Base-by-base conservation (phyloP, 2,888 invertebrate species). In the Xestia xanthographa region DNA sequence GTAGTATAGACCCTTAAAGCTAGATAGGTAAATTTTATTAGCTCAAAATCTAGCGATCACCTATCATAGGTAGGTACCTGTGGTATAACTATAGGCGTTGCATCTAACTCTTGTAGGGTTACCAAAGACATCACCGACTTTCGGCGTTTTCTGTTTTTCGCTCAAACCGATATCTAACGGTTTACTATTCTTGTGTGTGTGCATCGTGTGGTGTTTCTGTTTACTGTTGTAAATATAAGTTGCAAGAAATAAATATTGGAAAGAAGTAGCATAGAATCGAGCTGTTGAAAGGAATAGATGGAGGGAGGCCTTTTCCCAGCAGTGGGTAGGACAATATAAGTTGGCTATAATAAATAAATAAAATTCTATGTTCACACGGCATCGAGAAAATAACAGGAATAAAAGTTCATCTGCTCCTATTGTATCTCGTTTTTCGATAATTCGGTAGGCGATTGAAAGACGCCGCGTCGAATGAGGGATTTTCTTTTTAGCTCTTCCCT, bases 31-130 rank as follows among this genome's bases (percentile, higher is more conserved):
- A 17, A 22, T 58, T n/a, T n/a, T 22, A 56, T 56, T 12, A 5
- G 34, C 8, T 45, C 43, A 34, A 76, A 34, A 77, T 26, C 22
- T 43, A 11, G 76, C n/a, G 8, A 58, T 53, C 48, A 17, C 34
- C 2, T 20, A 77, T 34, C 26, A 50, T n/a, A 67, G 48, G 48
- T 22, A 22, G 1, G 17, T 53, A 20, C 38, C n/a, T 41, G 41
- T 48, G 38, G 38, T 48, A 41, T 62, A 9, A 38, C 50, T 50
- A 48, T 29, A 62, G 60, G 29, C 14, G 11, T n/a, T 29, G 26
- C 17, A 63, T 53, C 20, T 45, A 70, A 34, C 5, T 60, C 14
- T 41, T 63, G 3, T 17, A 41, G 56, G 34, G 9, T 71, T 29
- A 26, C 43, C 34, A 67, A 56, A 34, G 38, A 58, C 17, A 22